Base-by-base conservation (phyloP, 2,113 vertebrate species). In the Catharus bicknelli region DNA sequence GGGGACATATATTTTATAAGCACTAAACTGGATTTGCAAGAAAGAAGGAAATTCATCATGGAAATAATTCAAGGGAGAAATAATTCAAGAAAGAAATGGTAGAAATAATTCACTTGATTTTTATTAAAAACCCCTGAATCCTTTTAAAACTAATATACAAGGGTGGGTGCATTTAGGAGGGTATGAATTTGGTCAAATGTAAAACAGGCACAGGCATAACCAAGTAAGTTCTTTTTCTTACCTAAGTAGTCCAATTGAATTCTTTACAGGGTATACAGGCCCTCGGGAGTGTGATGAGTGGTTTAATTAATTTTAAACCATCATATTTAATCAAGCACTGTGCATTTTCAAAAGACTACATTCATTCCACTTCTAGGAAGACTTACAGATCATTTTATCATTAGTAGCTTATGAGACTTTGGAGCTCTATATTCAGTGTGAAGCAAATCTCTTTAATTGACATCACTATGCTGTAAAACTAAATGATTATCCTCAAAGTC, bases 231-330 rank as follows among this genome's bases (percentile, higher is more conserved):
- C 55, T 73, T 88, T 70, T 86, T 86, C 74, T 84, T 82, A 87
- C 26, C n/a, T 25, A 0, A 22, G 61, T 53, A 86, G 62, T 89
- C 70, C 79, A 54, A 1, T 59, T 94, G 38, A 91, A 73, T 79
- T 82, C 78, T 82, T 93, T 85, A 50, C 38, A 83, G 43, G 63
- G 62, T 87, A 48, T 92, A 36, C 0, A 2, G 23, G 75, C 91
- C 40, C 74, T 73, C 0, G 47, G 70, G 82, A 91, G 15, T 40
- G 36, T 87, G 84, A 88, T 96, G 89, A 94, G 87, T 94, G 59
- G 55, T 85, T 95, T 94, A 95, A 94, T 96, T 96, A 95, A 68
- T 80, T 94, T 85, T 89, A 87, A 92, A 66, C 78, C 59, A 85
- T 92, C 87, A 69, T 91, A 90, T 92, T 92, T 92, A 94, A 89